Evolutionary conservation across 2,888 invertebrate species (phyloP), one percentile per base, ranked within the genome.

Genomic region (Sarcophaga variegata): DNA sequence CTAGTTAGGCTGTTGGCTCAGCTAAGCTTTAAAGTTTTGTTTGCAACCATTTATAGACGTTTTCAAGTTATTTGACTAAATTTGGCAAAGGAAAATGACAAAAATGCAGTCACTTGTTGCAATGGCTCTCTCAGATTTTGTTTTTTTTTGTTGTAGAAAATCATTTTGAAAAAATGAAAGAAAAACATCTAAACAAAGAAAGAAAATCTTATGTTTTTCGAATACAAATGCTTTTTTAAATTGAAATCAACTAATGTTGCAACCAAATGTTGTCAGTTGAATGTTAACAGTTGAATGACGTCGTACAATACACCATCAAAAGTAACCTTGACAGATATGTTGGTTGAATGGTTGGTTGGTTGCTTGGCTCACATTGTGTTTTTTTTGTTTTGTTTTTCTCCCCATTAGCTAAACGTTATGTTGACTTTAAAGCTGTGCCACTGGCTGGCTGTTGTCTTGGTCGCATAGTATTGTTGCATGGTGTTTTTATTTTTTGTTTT

Each of bases 321-420:
- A 79, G 60, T 82, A 87, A 84, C 87, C 87, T 87, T 87, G 87
- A 87, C 84, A 87, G 87, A 47, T 84, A 87, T 87, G 81, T n/a
- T 47, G 75, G 75, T 4, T 83, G 45, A 12, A 10, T 82, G 22
- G 4, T 6, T 37, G 3, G 12, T 12, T 74, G 45, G 17, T 12
- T 64, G 75, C 1, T 17, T 37, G 20, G 25, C 27, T 77, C 3
- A 4, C 45, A 37, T 37, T 37, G 8, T 37, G 6, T 37, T 37
- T 37, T 22, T 20, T 22, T 22, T 22, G 22, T 22, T 22, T 37
- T 8, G 37, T 37, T 37, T 37, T 37, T 37, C 37, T 37, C 49
- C 54, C 0, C 54, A 54, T 12, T 12, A 5, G 14, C 17, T 10
- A 54, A 54, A 12, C 54, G 17, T 14, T 12, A 75, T 27, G 27